These are phyloP conservation scores for Selenia dentaria DNA, from an alignment of 2,888 invertebrate species.

Conservation along the genomic window DNA sequence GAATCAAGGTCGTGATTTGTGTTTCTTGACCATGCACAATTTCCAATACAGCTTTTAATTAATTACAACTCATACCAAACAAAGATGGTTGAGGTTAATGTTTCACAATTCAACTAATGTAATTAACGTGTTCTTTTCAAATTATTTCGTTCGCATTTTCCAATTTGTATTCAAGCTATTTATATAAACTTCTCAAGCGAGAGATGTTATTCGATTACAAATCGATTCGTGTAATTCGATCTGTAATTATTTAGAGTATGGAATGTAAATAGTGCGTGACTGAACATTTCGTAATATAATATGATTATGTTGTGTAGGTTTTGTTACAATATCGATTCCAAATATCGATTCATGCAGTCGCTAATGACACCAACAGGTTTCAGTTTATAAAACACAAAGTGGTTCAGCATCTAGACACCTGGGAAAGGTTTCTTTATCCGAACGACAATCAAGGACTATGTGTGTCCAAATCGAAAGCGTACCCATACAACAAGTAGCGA, in stretches of 20 bases:
- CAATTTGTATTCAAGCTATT: conserved; percentile 27
- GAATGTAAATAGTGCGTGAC: conserved; percentile 54
- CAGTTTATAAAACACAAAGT: too few species aligned
- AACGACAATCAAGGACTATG: too few species aligned
- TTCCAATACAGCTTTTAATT: neutral
- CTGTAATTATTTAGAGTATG: conserved; percentile 12
- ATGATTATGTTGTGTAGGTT: conserved; percentile 40
- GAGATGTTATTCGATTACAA: conserved; percentile 24
- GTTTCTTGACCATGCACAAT: neutral
- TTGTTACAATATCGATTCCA: conserved; percentile 40
- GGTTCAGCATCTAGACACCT: too few species aligned
- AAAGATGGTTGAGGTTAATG: neutral
- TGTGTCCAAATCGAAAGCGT: too few species aligned
- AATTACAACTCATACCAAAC: neutral
- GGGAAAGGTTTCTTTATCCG: too few species aligned
- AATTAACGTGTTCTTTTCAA: conserved; percentile 17
- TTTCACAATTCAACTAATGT: conserved; percentile 11
- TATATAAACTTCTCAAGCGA: conserved; percentile 33
- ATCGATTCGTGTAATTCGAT: conserved; percentile 13
- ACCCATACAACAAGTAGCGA: too few species aligned
- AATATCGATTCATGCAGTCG: conserved; percentile 30
- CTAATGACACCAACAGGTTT: too few species aligned
- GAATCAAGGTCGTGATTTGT: neutral
- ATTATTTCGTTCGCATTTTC: conserved; percentile 41
- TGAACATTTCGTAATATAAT: conserved; percentile 46